Evolutionary conservation across 2,888 invertebrate species (phyloP), one percentile per base, ranked within the genome.

Genomic region (Hypselothyrea guttata): DNA sequence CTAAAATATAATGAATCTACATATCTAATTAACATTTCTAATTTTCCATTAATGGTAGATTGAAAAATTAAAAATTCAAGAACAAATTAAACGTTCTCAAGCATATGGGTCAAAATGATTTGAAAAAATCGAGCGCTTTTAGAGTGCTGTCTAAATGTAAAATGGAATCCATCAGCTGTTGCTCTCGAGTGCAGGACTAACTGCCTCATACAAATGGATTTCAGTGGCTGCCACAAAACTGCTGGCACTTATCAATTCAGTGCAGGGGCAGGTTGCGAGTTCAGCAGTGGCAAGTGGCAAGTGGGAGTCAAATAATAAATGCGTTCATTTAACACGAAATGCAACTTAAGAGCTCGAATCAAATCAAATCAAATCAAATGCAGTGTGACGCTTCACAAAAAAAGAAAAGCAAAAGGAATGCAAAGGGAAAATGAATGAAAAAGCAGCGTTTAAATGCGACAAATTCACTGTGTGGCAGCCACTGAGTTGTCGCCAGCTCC

Each of bases 321-420:
- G 84, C 86, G 84, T 79, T 76, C 81, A 82, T 83, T 85, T 85
- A 83, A 82, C 81, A 85, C 75, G 77, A 67, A 85, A 85, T 75
- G 81, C 74, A 71, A 61, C 76, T 67, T 67, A 79, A 67, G 76
- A 67, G 79, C 68, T 73, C 54, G 79, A 65, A 79, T 81, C 75
- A 83, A 83, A 83, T 79, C 77, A 61, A 71, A 55, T 41, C 27
- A 42, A 55, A 63, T 57, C 38, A 48, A 54, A 59, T 53, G 49
- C 30, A 37, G 41, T 15, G 44, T 5, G 22, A 22, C 5, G 42
- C 41, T 22, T 42, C 35, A 44, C 15, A 38, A 30, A 16, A 45
- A 30, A 18, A 7, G 16, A 13, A 2, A 9, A 12, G 34, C n/a
- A 11, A 8, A 1, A 18, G 9, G 44, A 8, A 1, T 9, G 3